Conservation (phyloP, 1,140 invertebrate species). For the Adelges cooleyi region DNA sequence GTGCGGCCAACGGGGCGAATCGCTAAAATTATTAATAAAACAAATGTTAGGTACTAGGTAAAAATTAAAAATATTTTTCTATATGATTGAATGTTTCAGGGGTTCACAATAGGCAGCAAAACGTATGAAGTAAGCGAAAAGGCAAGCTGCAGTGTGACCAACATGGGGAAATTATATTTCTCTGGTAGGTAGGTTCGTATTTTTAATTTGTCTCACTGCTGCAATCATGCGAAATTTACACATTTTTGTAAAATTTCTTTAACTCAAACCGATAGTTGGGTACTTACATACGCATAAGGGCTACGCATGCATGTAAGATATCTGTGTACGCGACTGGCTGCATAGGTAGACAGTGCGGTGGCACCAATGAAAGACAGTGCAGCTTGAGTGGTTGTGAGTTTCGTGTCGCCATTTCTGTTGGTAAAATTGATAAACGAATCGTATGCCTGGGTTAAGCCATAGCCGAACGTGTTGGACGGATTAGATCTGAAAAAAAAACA, state of each 20-base stretch:
- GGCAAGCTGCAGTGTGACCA: too few relatives aligned
- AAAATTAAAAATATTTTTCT: too few relatives aligned
- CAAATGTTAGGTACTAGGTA: too few relatives aligned
- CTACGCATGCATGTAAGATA: background rate
- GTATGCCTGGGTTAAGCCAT: slow-evolving; percentile 5
- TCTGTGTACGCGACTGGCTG: background rate
- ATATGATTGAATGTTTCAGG: too few relatives aligned
- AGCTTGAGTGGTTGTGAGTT: background rate
- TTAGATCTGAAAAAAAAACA: background rate
- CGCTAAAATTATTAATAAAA: background rate
- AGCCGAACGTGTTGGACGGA: background rate
- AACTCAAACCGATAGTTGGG: too few relatives aligned
- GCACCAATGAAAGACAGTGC: background rate
- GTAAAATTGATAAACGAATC: slow-evolving; percentile 5
- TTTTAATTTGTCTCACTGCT: too few relatives aligned
- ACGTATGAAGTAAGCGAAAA: too few relatives aligned
- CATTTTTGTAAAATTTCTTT: too few relatives aligned
- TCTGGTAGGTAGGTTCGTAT: too few relatives aligned
- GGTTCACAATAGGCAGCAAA: too few relatives aligned
- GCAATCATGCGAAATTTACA: too few relatives aligned
- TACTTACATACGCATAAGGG: background rate
- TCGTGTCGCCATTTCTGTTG: slow-evolving; percentile 1
- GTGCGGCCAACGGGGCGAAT: background rate
- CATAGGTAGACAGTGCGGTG: background rate
- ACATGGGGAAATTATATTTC: too few relatives aligned